Base-by-base conservation (phyloP, 2,888 invertebrate species). In the Cryptophagus acutangulus region DNA sequence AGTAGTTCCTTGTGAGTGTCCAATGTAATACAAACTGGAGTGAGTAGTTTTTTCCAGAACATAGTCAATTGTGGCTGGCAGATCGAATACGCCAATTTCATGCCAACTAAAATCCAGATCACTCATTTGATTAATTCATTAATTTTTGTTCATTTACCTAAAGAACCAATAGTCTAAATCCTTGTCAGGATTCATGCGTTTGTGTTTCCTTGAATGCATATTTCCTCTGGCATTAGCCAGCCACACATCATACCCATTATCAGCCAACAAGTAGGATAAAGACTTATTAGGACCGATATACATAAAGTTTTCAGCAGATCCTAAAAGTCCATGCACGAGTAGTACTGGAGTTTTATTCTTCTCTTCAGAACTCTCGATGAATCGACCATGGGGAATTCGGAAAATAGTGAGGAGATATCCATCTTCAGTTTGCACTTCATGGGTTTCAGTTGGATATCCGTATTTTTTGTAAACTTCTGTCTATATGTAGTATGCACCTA, bases 91-190 rank as follows among this genome's bases (percentile, higher is more conserved):
- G 1, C 82, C 85, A 63, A 89, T 86, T 59, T 87, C 82, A 59
- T 90, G 85, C 81, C 82, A 90, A 41, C 86, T 86, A 55, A 34
- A 41, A n/a, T n/a, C n/a, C n/a, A n/a, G n/a, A n/a, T n/a, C n/a
- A n/a, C n/a, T n/a, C n/a, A n/a, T n/a, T n/a, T n/a, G 3, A n/a
- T 26, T 26, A 12, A 26, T 26, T 26, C 9, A 9, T 8, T 6
- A 15, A 8, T 28, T 35, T 30, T n/a, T 35, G 12, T 3, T 29
- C 17, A 49, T 44, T 13, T 26, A 26, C 26, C 26, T 26, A 13
- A 26, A 26, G n/a, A 20, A 53, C 49, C 46, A 43, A 33, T 49
- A 59, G 33, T 50, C 41, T 57, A 57, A 58, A 14, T 53, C 46
- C 13, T 30, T 40, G 37, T 63, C 64, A 1, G 75, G 72, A 45